A percentile compares a stretch with the other conserved stretches of the same genome.
These are phyloP conservation scores for Syrrhaptes paradoxus DNA, from an alignment of 2,113 vertebrate species.

Conservation along the genomic window DNA sequence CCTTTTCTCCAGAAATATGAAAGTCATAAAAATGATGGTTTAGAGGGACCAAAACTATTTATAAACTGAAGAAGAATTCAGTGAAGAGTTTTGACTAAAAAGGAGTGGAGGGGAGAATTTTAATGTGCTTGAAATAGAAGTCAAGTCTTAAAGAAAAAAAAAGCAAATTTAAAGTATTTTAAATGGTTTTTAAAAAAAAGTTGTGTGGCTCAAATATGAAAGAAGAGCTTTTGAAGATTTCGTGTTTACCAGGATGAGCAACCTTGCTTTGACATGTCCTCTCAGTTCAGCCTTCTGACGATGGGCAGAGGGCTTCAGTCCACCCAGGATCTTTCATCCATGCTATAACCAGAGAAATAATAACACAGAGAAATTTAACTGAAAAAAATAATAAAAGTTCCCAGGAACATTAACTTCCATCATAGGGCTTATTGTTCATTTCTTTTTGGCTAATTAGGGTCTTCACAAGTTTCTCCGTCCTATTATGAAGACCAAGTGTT, in stretches of 20 bases:
- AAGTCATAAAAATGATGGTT: constrained; percentile 59
- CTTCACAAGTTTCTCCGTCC: not conserved
- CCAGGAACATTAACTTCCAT: not conserved
- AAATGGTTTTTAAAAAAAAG: not conserved
- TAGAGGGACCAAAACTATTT: constrained; percentile 65
- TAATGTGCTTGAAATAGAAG: constrained; percentile 66
- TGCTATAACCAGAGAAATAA: not conserved
- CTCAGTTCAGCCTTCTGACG: not conserved
- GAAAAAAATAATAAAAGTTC: not conserved
- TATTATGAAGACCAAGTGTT: not conserved
- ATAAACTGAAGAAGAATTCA: constrained; percentile 65
- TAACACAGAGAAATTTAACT: not conserved
- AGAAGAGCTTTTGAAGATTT: constrained; percentile 16
- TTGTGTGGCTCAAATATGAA: constrained; percentile 9
- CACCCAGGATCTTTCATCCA: not conserved
- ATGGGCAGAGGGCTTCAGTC: not conserved
- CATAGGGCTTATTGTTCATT: not conserved
- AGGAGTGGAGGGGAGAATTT: constrained; percentile 53
- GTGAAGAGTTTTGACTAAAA: constrained; percentile 67
- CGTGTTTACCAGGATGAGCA: not conserved
- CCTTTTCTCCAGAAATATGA: constrained; percentile 39
- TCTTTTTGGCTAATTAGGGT: not conserved
- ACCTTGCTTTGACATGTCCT: not conserved
- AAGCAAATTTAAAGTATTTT: constrained; percentile 44
- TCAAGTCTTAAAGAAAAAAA: constrained; percentile 38